Evolutionary conservation across 2,888 invertebrate genomes (phyloP).

Genomic region (Unio pictorum): DNA sequence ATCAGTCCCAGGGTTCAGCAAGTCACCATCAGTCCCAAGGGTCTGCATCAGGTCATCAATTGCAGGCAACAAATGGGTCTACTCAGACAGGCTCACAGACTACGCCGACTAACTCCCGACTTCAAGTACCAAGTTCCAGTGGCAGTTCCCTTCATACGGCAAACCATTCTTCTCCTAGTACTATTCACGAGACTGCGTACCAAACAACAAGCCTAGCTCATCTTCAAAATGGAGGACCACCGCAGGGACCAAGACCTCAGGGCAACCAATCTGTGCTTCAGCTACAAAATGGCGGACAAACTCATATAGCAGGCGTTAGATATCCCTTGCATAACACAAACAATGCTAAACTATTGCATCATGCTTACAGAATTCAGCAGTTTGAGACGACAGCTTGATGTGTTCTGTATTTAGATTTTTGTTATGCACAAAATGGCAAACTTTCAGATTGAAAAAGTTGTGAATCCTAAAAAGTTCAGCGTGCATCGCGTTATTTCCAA

Average conservation of each 20-base stretch:
- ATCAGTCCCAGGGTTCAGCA: slow-evolving; percentile 24
- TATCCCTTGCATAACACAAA: slow-evolving; percentile 39
- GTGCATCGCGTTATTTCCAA: too few relatives aligned
- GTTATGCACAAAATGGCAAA: too few relatives aligned
- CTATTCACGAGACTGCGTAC: slow-evolving; percentile 5
- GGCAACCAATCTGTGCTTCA: slow-evolving; percentile 24
- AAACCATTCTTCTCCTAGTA: slow-evolving; percentile 10
- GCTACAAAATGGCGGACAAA: slow-evolving; percentile 41
- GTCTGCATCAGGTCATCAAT: slow-evolving; percentile 29
- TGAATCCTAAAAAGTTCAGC: too few relatives aligned
- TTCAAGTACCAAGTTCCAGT: slow-evolving; percentile 21
- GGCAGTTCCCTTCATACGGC: slow-evolving; percentile 18
- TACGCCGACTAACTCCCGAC: slow-evolving; percentile 26
- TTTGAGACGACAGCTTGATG: slow-evolving; percentile 45
- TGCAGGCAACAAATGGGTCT: slow-evolving; percentile 15
- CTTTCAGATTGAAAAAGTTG: too few relatives aligned
- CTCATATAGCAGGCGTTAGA: slow-evolving; percentile 29
- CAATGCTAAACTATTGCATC: slow-evolving; percentile 44
- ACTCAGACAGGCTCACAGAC: slow-evolving; percentile 22
- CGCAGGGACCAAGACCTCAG: slow-evolving; percentile 15
- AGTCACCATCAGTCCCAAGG: slow-evolving; percentile 26
- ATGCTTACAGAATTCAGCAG: slow-evolving; percentile 47
- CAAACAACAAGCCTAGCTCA: slow-evolving; percentile 11
- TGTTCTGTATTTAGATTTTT: too few relatives aligned
- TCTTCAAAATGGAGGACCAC: slow-evolving; percentile 24